Conservation (phyloP, 2,113 vertebrate species). For the Sorex araneus region DNA sequence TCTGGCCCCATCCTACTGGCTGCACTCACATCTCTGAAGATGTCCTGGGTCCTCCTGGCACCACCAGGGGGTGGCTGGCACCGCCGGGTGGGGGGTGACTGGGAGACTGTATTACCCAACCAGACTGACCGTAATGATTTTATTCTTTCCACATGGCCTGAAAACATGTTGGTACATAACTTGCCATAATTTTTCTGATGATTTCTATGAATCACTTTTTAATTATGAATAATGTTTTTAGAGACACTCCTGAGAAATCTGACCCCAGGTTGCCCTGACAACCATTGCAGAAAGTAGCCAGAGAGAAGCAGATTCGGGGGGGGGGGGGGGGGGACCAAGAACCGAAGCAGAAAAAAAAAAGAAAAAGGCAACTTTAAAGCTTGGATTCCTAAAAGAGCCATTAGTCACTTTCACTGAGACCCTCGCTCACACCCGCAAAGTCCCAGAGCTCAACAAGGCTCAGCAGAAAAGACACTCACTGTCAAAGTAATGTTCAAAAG, state of each 20-base stretch:
- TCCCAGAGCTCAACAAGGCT: slow-evolving; percentile 58
- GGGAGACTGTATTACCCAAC: slow-evolving; percentile 34
- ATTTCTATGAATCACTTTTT: slow-evolving; percentile 84
- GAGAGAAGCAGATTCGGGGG: slow-evolving; percentile 76
- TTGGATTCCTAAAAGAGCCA: slow-evolving; percentile 85
- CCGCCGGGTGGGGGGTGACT: neutral
- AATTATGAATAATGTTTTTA: slow-evolving; percentile 86
- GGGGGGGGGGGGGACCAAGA: slow-evolving; percentile 40
- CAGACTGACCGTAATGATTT: slow-evolving; percentile 55
- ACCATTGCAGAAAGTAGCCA: slow-evolving; percentile 81
- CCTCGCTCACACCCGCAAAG: slow-evolving; percentile 59
- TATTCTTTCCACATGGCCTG: slow-evolving; percentile 80
- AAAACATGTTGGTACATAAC: slow-evolving; percentile 80
- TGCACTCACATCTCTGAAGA: neutral
- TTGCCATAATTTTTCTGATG: slow-evolving; percentile 74
- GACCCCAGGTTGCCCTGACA: slow-evolving; percentile 83
- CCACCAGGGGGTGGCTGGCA: neutral
- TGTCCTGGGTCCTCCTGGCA: slow-evolving; percentile 14
- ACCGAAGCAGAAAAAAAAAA: too few species aligned
- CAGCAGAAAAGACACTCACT: slow-evolving; percentile 61
- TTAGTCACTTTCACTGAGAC: slow-evolving; percentile 79
- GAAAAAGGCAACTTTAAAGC: slow-evolving; percentile 69
- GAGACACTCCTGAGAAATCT: slow-evolving; percentile 78
- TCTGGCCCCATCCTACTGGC: neutral
- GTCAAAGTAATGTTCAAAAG: slow-evolving; percentile 79